A percentile compares a stretch with the other conserved stretches of the same genome.
These are phyloP conservation scores for Cyclopterus lumpus DNA, from an alignment of 2,797 vertebrate genomes.

Conservation along the genomic window DNA sequence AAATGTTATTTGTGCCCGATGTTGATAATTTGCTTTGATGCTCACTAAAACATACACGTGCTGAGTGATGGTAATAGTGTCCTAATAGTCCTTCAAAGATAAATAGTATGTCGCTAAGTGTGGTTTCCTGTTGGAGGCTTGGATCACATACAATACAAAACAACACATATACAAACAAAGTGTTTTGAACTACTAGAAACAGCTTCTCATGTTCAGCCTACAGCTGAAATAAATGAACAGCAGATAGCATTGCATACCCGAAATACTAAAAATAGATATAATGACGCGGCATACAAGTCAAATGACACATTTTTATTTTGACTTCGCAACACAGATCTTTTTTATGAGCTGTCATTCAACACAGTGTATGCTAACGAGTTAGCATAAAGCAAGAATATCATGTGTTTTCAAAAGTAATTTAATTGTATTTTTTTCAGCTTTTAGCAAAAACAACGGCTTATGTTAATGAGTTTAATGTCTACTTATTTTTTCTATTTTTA, in stretches of 20 bases:
- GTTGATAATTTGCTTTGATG: conserved; percentile 9
- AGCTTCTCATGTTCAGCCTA: neutral
- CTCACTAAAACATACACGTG: neutral
- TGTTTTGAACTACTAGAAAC: neutral
- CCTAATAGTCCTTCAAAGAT: neutral
- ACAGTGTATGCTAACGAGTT: neutral
- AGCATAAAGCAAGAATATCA: neutral
- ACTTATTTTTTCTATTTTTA: neutral
- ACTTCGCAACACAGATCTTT: neutral
- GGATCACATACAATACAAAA: neutral
- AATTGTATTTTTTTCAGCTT: neutral
- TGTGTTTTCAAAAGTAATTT: neutral
- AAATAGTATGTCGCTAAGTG: neutral
- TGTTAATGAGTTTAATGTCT: neutral
- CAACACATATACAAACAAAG: neutral
- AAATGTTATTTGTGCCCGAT: neutral
- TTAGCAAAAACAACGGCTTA: neutral
- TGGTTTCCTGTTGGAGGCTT: neutral
- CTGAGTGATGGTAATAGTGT: neutral
- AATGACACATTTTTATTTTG: neutral
- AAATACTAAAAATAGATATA: neutral
- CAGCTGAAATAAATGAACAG: neutral
- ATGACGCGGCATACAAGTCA: neutral
- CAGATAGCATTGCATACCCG: neutral
- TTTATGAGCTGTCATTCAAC: neutral